These are phyloP conservation scores for Ammospiza caudacuta DNA, from an alignment of 2,113 vertebrate genomes.

Conservation along the genomic window DNA sequence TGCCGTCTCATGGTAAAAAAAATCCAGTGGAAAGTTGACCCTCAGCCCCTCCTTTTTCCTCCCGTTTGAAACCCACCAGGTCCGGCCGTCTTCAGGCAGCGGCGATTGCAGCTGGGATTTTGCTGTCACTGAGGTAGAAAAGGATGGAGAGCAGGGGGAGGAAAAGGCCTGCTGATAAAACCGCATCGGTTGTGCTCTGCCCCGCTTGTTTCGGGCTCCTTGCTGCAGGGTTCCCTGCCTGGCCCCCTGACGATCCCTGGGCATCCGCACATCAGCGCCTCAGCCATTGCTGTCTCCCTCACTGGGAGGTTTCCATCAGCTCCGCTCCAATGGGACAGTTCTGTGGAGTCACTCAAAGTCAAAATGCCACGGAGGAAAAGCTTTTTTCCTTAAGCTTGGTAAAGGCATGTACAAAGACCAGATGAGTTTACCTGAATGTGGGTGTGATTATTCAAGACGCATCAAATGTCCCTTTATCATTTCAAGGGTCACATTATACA, in stretches of 20 bases:
- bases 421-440: background rate
- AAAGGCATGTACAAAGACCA: background rate
- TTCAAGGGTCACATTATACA: background rate
- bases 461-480: background rate
- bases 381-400: background rate
- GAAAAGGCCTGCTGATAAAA: background rate
- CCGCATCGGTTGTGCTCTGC: background rate
- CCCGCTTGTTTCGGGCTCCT: background rate
- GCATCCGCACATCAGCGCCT: background rate
- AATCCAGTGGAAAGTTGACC: background rate
- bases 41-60: background rate
- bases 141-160: background rate
- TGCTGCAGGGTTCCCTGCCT: background rate
- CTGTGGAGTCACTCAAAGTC: background rate
- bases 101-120: background rate
- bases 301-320: background rate
- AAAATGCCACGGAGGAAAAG: background rate
- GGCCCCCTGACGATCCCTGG: background rate
- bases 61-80: background rate
- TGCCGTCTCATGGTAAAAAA: background rate
- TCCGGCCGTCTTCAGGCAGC: background rate
- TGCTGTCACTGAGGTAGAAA: background rate
- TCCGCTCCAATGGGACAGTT: background rate
- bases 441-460: fast-evolving
- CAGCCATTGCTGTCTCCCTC: background rate